phyloP scores from a whole-genome alignment of 2,888 invertebrate genomes.

The Acanthosepion esculentum region DNA sequence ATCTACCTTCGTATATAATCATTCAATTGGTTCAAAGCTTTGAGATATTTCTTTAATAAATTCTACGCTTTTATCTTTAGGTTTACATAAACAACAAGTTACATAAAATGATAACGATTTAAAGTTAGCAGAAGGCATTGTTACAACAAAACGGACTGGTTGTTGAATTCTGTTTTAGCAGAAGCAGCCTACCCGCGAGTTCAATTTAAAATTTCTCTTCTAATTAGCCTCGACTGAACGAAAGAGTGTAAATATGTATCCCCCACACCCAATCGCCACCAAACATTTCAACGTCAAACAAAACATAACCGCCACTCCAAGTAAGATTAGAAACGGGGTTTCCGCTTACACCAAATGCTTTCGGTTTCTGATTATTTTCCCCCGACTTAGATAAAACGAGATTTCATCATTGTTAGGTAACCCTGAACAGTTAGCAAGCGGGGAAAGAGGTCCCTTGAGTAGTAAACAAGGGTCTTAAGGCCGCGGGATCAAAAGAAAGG shows the following conservation, averaged over 20 bases:
- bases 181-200: not conserved
- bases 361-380: not conserved
- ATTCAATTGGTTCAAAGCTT: no score
- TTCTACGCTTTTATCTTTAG: no score
- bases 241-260: not conserved
- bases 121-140: no score
- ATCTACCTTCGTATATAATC: no score
- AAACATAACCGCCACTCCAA: not conserved
- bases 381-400: not conserved
- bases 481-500: not conserved
- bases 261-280: not conserved
- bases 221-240: not conserved
- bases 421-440: not conserved
- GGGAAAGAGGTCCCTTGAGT: not conserved
- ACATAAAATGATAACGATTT: no score
- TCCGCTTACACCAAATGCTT: not conserved
- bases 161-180: not conserved
- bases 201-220: not conserved
- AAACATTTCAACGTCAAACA: not conserved
- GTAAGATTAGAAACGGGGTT: not conserved
- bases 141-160: no score
- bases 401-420: not conserved
- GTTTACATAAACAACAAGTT: no score
- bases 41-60: no score
- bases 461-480: not conserved